Evolutionary conservation across 2,888 invertebrate genomes (phyloP).

Genomic region (Drosophila colorata): DNA sequence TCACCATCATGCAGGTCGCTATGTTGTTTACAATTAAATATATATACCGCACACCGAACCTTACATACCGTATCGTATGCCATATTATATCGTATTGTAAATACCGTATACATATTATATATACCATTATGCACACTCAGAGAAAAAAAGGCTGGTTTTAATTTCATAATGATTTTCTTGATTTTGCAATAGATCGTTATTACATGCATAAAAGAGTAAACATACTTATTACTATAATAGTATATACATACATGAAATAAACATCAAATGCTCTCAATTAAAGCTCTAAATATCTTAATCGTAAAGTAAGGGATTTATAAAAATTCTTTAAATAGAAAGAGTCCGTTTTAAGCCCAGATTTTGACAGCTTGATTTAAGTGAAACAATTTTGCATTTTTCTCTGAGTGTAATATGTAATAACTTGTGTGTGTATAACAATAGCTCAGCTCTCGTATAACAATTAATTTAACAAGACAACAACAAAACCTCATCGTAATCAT

Average conservation of each 20-base stretch:
- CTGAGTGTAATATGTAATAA: background rate
- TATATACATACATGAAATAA: no score
- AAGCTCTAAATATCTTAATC: no score
- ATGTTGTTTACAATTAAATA: conserved; percentile 20
- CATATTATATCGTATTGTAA: conserved; percentile 24
- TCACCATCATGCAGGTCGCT: conserved; percentile 92
- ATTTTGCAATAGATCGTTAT: no score
- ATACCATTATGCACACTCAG: conserved; percentile 6
- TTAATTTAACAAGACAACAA: conserved; percentile 57
- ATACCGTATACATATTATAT: conserved; percentile 20
- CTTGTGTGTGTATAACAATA: conserved; percentile 29
- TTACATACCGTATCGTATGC: conserved; percentile 6
- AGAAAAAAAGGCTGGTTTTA: background rate
- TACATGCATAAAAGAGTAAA: no score
- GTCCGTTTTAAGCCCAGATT: no score
- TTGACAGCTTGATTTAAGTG: background rate
- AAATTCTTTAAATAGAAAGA: no score
- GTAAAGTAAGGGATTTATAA: no score
- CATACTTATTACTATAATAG: no score
- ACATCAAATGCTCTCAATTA: no score
- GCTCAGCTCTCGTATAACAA: conserved; percentile 47
- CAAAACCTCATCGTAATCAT: conserved; percentile 45
- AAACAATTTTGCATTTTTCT: background rate
- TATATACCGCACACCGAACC: conserved; percentile 3
- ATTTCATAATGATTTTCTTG: no score